Conservation (phyloP, 2,113 vertebrate genomes). For the Podarcis muralis region DNA sequence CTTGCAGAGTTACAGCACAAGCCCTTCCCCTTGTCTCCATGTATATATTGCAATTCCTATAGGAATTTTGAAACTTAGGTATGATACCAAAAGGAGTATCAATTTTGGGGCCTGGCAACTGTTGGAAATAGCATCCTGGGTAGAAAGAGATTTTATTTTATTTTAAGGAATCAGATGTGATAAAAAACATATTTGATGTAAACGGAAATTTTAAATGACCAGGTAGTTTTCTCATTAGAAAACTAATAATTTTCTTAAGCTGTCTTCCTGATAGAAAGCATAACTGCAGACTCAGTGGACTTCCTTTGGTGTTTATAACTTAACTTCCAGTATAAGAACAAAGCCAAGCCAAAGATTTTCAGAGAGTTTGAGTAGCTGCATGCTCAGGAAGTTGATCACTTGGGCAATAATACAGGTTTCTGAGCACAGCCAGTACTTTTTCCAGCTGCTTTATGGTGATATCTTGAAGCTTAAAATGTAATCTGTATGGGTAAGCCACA, state of each 20-base stretch:
- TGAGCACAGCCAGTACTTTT: conserved; percentile 66
- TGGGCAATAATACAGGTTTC: conserved; percentile 61
- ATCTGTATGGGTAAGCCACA: conserved; percentile 71
- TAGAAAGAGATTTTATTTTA: not conserved
- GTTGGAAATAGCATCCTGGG: not conserved
- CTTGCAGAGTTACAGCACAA: not conserved
- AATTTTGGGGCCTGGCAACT: not conserved
- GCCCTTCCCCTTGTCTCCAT: not conserved
- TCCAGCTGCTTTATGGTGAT: conserved; percentile 74
- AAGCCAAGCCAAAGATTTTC: conserved; percentile 39
- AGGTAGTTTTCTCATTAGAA: not conserved
- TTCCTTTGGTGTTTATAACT: conserved; percentile 27
- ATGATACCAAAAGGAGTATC: not conserved
- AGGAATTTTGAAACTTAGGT: not conserved
- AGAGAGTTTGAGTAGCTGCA: conserved; percentile 44
- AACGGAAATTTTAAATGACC: conserved; percentile 1
- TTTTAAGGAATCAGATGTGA: conserved; percentile 24
- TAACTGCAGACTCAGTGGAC: conserved; percentile 14
- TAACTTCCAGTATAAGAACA: conserved; percentile 42
- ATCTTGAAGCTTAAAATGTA: conserved; percentile 75
- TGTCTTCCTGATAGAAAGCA: conserved; percentile 11
- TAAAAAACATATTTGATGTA: conserved; percentile 1
- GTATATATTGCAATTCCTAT: not conserved
- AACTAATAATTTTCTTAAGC: conserved; percentile 24
- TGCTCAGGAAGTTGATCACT: conserved; percentile 58